A percentile compares a stretch with the other conserved stretches of the same genome.
Evolutionary conservation across 1,140 invertebrate genomes (phyloP).

Genomic region (Drosophila dunni): DNA sequence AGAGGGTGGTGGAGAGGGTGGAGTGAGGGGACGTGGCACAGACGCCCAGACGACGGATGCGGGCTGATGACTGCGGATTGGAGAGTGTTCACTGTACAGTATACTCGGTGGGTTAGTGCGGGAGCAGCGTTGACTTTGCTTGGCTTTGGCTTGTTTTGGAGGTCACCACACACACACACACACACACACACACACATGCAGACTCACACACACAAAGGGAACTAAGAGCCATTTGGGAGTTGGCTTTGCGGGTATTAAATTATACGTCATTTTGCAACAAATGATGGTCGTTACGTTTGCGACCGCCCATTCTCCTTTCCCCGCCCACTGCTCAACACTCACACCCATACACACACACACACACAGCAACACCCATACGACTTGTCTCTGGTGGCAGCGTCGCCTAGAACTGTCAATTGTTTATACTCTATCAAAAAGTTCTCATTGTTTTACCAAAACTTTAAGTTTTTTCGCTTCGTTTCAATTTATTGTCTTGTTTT

Average conservation of each 20-base stretch:
- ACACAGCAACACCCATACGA: constrained; percentile 2
- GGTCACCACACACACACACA: constrained; percentile 56
- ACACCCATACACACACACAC: constrained; percentile 16
- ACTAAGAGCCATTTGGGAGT: constrained; percentile 71
- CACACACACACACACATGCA: constrained; percentile 15
- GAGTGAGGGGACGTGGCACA: not conserved
- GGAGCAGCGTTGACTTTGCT: constrained; percentile 71
- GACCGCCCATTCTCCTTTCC: constrained; percentile 14
- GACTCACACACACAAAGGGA: constrained; percentile 8
- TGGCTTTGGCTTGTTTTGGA: constrained; percentile 76
- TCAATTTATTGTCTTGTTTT: too few relatives aligned
- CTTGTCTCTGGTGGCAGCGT: constrained; percentile 49
- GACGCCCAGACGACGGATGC: constrained; percentile 40
- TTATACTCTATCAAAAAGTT: constrained; percentile 31
- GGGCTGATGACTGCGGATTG: constrained; percentile 24
- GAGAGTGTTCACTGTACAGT: constrained; percentile 37
- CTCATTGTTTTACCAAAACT: constrained; percentile 38
- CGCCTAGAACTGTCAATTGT: constrained; percentile 39
- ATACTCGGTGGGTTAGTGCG: constrained; percentile 51
- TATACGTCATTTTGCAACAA: constrained; percentile 84
- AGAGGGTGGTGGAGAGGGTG: too few relatives aligned
- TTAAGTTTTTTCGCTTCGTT: not conserved
- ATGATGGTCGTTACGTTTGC: constrained; percentile 80
- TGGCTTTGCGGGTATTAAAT: constrained; percentile 84
- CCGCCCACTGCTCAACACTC: not conserved